Base-by-base conservation (phyloP, 1,140 invertebrate genomes). In the Drosophila persimilis region DNA sequence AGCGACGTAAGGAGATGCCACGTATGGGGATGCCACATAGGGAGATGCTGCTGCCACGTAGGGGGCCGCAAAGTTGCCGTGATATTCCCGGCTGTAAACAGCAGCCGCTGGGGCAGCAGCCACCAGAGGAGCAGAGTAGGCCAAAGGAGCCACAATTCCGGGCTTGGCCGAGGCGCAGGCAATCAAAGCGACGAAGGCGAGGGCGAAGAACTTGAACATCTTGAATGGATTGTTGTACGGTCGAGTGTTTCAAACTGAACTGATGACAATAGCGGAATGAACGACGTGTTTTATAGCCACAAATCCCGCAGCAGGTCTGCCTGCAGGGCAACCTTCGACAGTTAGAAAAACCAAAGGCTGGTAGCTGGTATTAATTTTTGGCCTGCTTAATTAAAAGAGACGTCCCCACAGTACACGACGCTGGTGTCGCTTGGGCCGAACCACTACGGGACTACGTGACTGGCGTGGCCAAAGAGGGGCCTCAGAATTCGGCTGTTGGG, bases 171-270 rank as follows among this genome's bases (percentile, higher is more conserved):
- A 71, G 43, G 69, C 88, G 41, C 83, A 79, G 73, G 80, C 75
- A 31, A 86, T 46, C 47, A 91, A 53, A 31, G 78, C 80, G 55
- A 89, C 52, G 13, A 86, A 58, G 52, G 71, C 84, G 59, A 90
- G 55, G 44, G 72, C 73, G 66, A 86, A 29, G 53, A 77, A 89
- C 74, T 89, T 86, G 76, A 89, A 86, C 89, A 90, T 90, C 51
- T 90, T 90, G 65, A 13, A 15, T 11, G 70, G 8, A 41, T 62
- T 54, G 51, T 57, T 59, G 63, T 65, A 61, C 58, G 52, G 71
- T 73, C 75, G 65, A 44, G 58, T 50, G 41, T 44, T 24, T 53
- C 65, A 57, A 89, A 77, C 69, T 69, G 66, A 90, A 81, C 76
- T 86, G 72, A 90, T 90, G 52, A 45, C 47, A 35, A 59, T 6